These are phyloP conservation scores for Pentamera pediparva DNA, from an alignment of 53 echinoderm and acorn worm species.

Conservation along the genomic window DNA sequence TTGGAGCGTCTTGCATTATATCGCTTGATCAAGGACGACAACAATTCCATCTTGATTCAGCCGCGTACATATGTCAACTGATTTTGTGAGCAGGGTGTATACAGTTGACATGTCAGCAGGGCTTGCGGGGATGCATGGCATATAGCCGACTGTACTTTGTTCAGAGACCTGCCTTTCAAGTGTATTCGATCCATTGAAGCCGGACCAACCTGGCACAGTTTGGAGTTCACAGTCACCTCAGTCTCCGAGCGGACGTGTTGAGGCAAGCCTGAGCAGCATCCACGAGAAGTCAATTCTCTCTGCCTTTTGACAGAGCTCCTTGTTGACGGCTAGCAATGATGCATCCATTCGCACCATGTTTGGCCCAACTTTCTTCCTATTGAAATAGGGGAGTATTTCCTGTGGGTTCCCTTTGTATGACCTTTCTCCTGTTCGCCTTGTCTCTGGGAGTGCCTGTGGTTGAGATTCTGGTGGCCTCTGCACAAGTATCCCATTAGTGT, in stretches of 20 bases:
- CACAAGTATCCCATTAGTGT: slow-evolving; percentile 42
- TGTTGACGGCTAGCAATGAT: no score
- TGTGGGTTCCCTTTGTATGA: slow-evolving; percentile 7
- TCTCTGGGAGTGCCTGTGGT: no score
- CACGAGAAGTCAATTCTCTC: background rate
- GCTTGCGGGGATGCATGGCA: slow-evolving; percentile 27
- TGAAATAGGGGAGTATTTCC: background rate
- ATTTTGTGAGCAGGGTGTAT: slow-evolving; percentile 10
- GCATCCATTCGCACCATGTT: background rate
- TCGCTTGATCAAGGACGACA: slow-evolving; percentile 53
- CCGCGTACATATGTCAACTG: slow-evolving; percentile 11
- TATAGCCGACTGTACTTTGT: background rate
- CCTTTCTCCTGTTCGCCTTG: no score
- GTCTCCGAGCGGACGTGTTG: no score
- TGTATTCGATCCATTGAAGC: slow-evolving; percentile 43
- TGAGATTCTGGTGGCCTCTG: slow-evolving; percentile 7
- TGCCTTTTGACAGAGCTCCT: background rate
- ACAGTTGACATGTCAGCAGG: slow-evolving; percentile 50
- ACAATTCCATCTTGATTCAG: slow-evolving; percentile 2
- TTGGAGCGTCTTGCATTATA: slow-evolving; percentile 38
- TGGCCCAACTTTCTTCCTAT: background rate
- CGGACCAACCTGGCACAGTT: slow-evolving; percentile 40
- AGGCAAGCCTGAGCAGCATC: no score
- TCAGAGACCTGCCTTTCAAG: slow-evolving; percentile 14
- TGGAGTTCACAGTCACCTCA: no score